Conservation (phyloP, 2,113 vertebrate genomes). For the Caloenas nicobarica region DNA sequence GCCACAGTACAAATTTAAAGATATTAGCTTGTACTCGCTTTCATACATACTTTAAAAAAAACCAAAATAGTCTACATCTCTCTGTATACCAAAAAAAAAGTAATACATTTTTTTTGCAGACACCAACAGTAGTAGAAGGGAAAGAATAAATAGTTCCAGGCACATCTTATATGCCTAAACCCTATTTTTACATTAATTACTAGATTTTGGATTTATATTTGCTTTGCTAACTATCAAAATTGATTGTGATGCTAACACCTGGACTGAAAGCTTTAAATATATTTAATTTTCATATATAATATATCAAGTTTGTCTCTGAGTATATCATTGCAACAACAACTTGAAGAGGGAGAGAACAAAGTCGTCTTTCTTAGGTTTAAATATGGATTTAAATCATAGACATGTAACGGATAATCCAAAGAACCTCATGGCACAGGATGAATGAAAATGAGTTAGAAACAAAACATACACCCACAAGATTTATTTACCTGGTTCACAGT, state of each 20-base stretch:
- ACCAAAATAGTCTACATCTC: neutral
- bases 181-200: neutral
- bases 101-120: neutral
- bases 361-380: neutral
- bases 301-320: neutral
- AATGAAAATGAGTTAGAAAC: neutral
- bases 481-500: slow-evolving; percentile 83
- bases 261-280: neutral
- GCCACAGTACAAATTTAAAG: neutral
- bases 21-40: neutral
- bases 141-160: neutral
- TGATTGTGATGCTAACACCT: neutral
- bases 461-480: neutral
- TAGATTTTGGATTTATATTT: neutral
- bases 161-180: neutral
- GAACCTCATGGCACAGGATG: rapidly evolving
- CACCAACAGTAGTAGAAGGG: neutral
- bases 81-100: neutral
- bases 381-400: neutral
- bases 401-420: neutral
- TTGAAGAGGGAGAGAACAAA: neutral
- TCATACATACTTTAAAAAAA: rapidly evolving
- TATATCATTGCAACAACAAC: neutral
- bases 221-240: neutral
- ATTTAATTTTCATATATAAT: neutral